A percentile compares a stretch with the other conserved stretches of the same genome.
phyloP scores from a whole-genome alignment of 2,113 vertebrate species.

The Solenodon paradoxus region DNA sequence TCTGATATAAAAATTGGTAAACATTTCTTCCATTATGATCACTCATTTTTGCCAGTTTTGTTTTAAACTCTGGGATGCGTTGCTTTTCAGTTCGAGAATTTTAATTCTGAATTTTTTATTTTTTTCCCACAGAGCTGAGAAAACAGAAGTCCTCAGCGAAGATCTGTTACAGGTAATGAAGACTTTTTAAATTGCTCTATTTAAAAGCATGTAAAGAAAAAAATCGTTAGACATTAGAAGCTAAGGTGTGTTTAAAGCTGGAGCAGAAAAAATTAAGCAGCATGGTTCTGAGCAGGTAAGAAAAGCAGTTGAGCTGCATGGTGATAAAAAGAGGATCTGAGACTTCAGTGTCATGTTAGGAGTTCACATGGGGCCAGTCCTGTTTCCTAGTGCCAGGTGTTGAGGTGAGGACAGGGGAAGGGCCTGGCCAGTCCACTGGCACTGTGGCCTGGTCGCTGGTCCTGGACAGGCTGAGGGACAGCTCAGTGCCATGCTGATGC shows the following conservation, averaged over 20 bases:
- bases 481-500: no score
- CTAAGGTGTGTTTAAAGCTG: not conserved
- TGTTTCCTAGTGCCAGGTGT: not conserved
- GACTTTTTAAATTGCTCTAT: not conserved
- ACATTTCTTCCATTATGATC: not conserved
- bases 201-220: not conserved
- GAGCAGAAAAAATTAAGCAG: not conserved
- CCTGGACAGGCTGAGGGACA: not conserved
- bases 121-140: conserved; percentile 92
- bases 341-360: not conserved
- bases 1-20: not conserved
- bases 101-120: conserved; percentile 44
- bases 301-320: not conserved
- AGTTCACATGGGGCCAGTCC: not conserved
- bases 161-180: conserved; percentile 94
- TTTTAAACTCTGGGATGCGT: not conserved
- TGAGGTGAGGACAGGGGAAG: not conserved
- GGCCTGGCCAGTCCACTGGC: not conserved
- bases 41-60: not conserved
- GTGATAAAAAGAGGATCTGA: conserved; percentile 17
- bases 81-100: conserved; percentile 24
- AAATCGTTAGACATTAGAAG: not conserved
- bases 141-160: conserved; percentile 98
- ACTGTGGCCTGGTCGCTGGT: rapidly evolving
- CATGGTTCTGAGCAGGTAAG: not conserved